Evolutionary conservation across 2,888 invertebrate genomes (phyloP), one percentile per base, ranked within the genome.

Genomic region (Ditula angustiorana): DNA sequence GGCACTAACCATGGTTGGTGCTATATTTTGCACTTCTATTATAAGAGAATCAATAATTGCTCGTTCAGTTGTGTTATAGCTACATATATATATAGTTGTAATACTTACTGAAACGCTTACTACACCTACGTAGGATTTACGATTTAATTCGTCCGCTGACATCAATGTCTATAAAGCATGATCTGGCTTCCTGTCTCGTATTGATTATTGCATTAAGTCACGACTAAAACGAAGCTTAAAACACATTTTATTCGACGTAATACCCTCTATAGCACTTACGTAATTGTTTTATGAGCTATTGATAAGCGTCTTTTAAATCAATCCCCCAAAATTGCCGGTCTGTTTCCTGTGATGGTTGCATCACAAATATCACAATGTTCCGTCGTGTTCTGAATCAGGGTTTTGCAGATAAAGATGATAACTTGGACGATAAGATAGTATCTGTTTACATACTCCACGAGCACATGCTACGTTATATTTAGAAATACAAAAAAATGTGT

Each of bases 401-500:
- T 63, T 59, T 21, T 52, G 46, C 33, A 37, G 56, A 57, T 63
- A 69, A 70, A 47, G 37, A 24, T 61, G 71, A 71, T 70, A 70
- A 67, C 53, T 49, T 56, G 57, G 33, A 55, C 67, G 72, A 74
- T 74, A 62, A 74, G 73, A 74, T 74, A 66, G 67, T 24, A 35
- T 13, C 30, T 66, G 66, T 64, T 64, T 61, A 57, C 60, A 61
- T 67, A 50, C 35, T 41, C 56, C 24, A 47, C 28, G 26, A 37
- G 53, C 44, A 49, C 16, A 41, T 24, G 37, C 37, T 16, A 55
- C 23, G 46, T 3, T 46, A 46, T 23, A 46, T 24, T 46, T 46
- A n/a, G 46, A 46, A 41, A 41, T 11, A 46, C n/a, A 46, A 23
- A 23, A 10, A 21, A 21, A 4, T 26, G 26, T 26, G 49, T 2